Evolutionary conservation across 2,797 vertebrate species (phyloP).

Genomic region (Cuniculus paca): DNA sequence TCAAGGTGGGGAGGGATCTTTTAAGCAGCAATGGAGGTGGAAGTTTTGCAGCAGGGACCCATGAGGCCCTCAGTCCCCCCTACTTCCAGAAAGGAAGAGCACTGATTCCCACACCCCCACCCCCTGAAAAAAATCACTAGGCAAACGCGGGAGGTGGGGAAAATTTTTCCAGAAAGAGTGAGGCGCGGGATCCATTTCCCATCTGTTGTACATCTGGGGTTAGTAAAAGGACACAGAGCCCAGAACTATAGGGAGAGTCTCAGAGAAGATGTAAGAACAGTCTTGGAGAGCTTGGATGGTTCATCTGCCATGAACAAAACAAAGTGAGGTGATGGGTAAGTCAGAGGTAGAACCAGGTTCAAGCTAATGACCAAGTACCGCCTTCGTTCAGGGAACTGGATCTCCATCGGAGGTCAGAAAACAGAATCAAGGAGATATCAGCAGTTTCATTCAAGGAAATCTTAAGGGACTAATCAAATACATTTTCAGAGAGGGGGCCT

Average conservation of each 20-base stretch:
- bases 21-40: not conserved
- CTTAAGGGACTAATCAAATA: not conserved
- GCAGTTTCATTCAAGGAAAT: not conserved
- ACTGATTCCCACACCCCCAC: too few relatives aligned
- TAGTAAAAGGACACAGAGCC: constrained; percentile 7
- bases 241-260: not conserved
- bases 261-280: not conserved
- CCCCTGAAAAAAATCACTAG: not conserved
- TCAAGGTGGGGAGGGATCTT: not conserved
- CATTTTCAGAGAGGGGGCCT: constrained; percentile 41
- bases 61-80: not conserved
- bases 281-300: not conserved
- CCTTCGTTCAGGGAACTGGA: not conserved
- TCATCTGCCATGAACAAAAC: not conserved
- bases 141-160: not conserved
- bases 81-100: constrained; percentile 16
- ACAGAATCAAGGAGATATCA: not conserved
- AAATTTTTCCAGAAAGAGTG: not conserved
- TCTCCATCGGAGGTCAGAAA: not conserved
- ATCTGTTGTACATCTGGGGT: constrained; percentile 66
- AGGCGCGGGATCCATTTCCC: not conserved
- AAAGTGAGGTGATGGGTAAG: not conserved
- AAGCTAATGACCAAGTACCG: not conserved
- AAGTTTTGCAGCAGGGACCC: not conserved
- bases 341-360: not conserved